Evolutionary conservation across 2,113 vertebrate species (phyloP).

Genomic region (Tursiops truncatus): DNA sequence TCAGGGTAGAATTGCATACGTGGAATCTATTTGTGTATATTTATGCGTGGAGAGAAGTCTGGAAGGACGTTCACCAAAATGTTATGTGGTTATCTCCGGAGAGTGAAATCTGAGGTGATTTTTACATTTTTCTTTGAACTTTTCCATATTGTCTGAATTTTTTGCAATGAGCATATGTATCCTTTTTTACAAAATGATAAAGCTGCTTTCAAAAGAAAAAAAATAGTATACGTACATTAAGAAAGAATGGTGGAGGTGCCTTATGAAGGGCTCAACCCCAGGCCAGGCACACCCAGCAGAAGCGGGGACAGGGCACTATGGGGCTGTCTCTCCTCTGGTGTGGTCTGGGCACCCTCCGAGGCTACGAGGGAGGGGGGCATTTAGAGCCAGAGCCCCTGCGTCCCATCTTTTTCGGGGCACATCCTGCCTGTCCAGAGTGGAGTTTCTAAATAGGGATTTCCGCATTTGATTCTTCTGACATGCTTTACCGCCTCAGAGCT

Average conservation of each 20-base stretch:
- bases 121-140: conserved; percentile 78
- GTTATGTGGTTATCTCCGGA: conserved; percentile 74
- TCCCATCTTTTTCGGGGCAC: background rate
- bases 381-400: background rate
- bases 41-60: conserved; percentile 71
- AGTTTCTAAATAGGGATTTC: conserved; percentile 82
- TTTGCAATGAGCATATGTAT: conserved; percentile 70
- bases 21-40: conserved; percentile 73
- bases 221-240: conserved; percentile 20
- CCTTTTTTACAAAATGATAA: conserved; percentile 63
- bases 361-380: background rate
- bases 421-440: conserved; percentile 61
- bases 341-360: background rate
- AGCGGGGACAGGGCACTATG: background rate
- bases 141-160: conserved; percentile 76
- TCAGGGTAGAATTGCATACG: conserved; percentile 41
- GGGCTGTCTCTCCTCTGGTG: background rate
- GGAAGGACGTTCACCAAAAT: conserved; percentile 74
- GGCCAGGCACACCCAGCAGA: background rate
- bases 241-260: background rate
- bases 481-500: conserved; percentile 83
- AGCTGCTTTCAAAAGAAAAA: conserved; percentile 58
- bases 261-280: background rate
- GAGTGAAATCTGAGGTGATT: conserved; percentile 70
- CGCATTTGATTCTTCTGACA: conserved; percentile 83